Evolutionary conservation across 2,888 invertebrate genomes (phyloP).

Genomic region (Belgica antarctica): DNA sequence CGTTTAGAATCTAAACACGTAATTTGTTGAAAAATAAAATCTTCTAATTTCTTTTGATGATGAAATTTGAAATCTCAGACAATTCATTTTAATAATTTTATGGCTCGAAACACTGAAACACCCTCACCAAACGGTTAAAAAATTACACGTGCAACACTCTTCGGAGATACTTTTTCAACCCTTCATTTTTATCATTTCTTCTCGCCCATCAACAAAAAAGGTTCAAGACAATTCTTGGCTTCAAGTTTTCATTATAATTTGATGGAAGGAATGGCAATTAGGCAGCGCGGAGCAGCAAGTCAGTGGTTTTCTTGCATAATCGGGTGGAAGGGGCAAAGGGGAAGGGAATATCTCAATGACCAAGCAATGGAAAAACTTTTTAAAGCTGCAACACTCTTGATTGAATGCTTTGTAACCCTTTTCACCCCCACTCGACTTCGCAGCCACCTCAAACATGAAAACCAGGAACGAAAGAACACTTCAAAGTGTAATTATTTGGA

Average conservation of each 20-base stretch:
- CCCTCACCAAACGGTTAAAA: constrained; percentile 31
- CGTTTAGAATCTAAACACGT: constrained; percentile 29
- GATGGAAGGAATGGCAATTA: constrained; percentile 38
- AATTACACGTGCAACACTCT: constrained; percentile 36
- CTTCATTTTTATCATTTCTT: too few species aligned
- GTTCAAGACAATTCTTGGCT: constrained; percentile 11
- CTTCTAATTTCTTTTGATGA: not conserved
- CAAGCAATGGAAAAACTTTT: not conserved
- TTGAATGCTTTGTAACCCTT: too few species aligned
- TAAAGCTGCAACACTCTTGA: too few species aligned
- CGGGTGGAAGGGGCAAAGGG: not conserved
- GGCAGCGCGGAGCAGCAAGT: not conserved
- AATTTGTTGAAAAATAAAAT: constrained; percentile 37
- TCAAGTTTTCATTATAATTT: constrained; percentile 19
- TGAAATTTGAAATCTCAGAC: constrained; percentile 31
- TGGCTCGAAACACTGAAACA: constrained; percentile 6
- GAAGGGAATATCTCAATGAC: not conserved
- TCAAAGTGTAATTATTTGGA: constrained; percentile 43
- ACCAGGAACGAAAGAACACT: constrained; percentile 31
- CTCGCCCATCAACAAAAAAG: not conserved
- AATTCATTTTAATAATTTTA: constrained; percentile 43
- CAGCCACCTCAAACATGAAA: constrained; percentile 8
- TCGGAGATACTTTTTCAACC: constrained; percentile 27
- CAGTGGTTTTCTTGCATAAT: constrained; percentile 5
- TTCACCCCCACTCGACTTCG: not conserved